Evolutionary conservation across 2,888 invertebrate species (phyloP).

Genomic region (Cheilosia urbana): DNA sequence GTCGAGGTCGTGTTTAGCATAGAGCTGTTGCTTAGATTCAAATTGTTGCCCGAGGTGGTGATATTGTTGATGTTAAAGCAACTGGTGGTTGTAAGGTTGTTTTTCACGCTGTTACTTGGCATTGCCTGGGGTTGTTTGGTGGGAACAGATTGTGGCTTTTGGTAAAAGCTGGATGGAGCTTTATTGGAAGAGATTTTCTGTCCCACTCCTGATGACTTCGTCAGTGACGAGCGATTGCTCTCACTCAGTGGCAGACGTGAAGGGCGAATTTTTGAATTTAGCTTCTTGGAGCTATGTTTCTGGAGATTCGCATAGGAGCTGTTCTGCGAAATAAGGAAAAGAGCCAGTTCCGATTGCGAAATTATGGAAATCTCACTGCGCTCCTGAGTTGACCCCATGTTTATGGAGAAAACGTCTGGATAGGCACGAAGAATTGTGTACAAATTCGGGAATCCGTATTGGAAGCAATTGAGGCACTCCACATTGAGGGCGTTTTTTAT

Average conservation of each 20-base stretch:
- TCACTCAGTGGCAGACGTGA: slow-evolving; percentile 57
- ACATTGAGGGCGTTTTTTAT: slow-evolving; percentile 80
- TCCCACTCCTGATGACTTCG: slow-evolving; percentile 22
- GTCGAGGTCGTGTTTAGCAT: slow-evolving; percentile 78
- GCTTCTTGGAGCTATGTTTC: slow-evolving; percentile 43
- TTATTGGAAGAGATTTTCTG: slow-evolving; percentile 42
- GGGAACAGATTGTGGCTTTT: slow-evolving; percentile 48
- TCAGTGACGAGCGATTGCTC: slow-evolving; percentile 40
- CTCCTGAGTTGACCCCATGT: slow-evolving; percentile 79
- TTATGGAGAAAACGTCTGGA: slow-evolving; percentile 81
- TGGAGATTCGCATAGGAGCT: slow-evolving; percentile 19
- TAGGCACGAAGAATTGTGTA: slow-evolving; percentile 81
- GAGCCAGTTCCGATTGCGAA: slow-evolving; percentile 78
- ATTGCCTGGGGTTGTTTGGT: slow-evolving; percentile 50
- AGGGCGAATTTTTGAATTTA: slow-evolving; percentile 43
- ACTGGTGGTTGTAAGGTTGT: slow-evolving; percentile 45
- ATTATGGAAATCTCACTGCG: slow-evolving; percentile 80
- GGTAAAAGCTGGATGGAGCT: slow-evolving; percentile 35
- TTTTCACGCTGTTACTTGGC: slow-evolving; percentile 30
- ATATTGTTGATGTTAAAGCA: slow-evolving; percentile 60
- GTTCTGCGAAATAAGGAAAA: slow-evolving; percentile 47
- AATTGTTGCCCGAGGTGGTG: slow-evolving; percentile 77
- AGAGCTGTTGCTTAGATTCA: slow-evolving; percentile 74
- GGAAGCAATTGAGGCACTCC: slow-evolving; percentile 61
- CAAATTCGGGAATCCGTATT: slow-evolving; percentile 80